Evolutionary conservation across 2,888 invertebrate species (phyloP).

Genomic region (Meiosimyza platycephala): DNA sequence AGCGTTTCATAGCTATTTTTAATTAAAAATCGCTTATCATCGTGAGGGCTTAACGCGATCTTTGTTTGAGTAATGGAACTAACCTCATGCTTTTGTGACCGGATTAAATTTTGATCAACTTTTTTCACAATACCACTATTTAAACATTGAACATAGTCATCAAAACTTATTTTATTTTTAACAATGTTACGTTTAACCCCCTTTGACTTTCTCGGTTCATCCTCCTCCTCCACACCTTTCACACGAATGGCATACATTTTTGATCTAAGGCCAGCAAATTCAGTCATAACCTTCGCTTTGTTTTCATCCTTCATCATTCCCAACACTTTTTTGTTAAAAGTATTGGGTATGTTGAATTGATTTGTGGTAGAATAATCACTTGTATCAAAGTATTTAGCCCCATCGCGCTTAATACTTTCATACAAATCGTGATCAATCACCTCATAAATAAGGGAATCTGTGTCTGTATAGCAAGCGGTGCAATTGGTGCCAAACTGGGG

Average conservation of each 20-base stretch:
- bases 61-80: constrained; percentile 2
- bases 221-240: background rate
- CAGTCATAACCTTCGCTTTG: constrained; percentile 27
- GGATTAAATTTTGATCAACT: background rate
- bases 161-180: background rate
- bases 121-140: background rate
- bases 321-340: constrained; percentile 21
- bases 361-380: background rate
- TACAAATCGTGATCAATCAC: background rate
- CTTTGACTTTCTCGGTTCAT: constrained; percentile 12
- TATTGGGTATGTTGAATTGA: background rate
- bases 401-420: background rate
- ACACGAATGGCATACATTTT: constrained; percentile 35
- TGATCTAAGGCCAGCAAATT: constrained; percentile 38
- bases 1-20: constrained; percentile 1
- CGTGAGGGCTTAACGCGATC: constrained; percentile 16
- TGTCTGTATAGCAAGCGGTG: background rate
- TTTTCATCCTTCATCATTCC: constrained; percentile 44
- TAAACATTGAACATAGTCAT: background rate
- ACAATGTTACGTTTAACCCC: constrained; percentile 9
- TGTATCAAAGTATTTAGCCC: too few species aligned
- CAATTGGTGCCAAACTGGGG: background rate
- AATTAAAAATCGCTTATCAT: constrained; percentile 22
- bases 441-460: constrained; percentile 1
- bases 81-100: background rate